These are phyloP conservation scores for Danio tinwini DNA, from an alignment of 2,797 vertebrate species.

Conservation along the genomic window DNA sequence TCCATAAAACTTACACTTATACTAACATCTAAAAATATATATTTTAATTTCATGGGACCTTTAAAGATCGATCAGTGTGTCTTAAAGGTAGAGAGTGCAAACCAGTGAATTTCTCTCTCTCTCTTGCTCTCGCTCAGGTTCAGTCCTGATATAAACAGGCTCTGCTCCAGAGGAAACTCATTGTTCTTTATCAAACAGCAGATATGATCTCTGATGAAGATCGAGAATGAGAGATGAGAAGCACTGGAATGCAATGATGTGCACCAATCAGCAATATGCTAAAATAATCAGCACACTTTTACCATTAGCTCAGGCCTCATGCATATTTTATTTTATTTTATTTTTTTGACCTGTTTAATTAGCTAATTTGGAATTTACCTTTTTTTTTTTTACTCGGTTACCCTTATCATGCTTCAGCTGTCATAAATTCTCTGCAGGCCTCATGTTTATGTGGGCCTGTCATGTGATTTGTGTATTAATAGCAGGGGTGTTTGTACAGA, in stretches of 20 bases:
- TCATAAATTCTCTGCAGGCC: background rate
- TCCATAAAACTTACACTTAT: no score
- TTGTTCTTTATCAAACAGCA: background rate
- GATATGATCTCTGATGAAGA: constrained; percentile 24
- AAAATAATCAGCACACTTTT: constrained; percentile 23
- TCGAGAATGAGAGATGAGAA: background rate
- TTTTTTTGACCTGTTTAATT: background rate
- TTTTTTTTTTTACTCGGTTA: background rate
- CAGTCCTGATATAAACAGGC: background rate
- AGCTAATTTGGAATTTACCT: no score
- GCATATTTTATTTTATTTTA: constrained; percentile 1
- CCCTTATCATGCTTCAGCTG: background rate
- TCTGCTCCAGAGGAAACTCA: background rate
- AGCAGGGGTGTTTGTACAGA: constrained; percentile 66
- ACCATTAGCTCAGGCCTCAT: background rate
- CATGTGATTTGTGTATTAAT: constrained; percentile 71
- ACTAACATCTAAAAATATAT: no score
- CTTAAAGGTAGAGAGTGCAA: no score
- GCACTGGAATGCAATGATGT: background rate
- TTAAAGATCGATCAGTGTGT: no score
- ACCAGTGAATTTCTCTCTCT: background rate
- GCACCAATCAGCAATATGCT: constrained; percentile 14
- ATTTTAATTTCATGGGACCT: no score
- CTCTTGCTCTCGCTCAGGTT: constrained; percentile 4
- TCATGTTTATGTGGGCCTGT: constrained; percentile 61